phyloP scores from a whole-genome alignment of 1,140 invertebrate genomes.

The Manduca sexta region DNA sequence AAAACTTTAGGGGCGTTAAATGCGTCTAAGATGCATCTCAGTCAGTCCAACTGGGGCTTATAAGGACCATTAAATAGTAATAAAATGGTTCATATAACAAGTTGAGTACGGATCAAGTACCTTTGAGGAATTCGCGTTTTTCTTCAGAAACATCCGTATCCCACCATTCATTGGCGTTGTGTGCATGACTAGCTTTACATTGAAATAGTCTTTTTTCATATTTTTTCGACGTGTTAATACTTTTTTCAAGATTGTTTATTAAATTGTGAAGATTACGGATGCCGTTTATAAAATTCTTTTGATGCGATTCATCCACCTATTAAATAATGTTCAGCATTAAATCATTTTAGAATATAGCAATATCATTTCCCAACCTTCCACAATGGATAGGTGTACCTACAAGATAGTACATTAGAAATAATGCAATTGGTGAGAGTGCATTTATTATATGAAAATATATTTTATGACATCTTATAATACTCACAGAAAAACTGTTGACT shows the following conservation, averaged over 20 bases:
- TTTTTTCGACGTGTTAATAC: conserved; percentile 37
- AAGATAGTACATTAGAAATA: too few relatives aligned
- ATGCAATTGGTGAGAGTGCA: too few relatives aligned
- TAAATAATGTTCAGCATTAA: not conserved
- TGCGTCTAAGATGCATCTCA: too few relatives aligned
- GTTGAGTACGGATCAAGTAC: not conserved
- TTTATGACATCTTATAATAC: too few relatives aligned
- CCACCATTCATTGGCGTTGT: conserved; percentile 22
- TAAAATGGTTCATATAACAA: too few relatives aligned
- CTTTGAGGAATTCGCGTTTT: not conserved
- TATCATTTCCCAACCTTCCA: too few relatives aligned
- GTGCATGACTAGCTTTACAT: conserved; percentile 35
- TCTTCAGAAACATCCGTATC: conserved; percentile 23
- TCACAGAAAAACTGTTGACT: conserved; percentile 24
- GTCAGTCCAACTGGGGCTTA: too few relatives aligned
- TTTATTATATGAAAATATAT: too few relatives aligned
- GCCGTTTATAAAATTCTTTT: conserved; percentile 30
- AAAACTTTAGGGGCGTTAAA: too few relatives aligned
- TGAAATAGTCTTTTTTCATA: conserved; percentile 40
- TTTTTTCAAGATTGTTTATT: conserved; percentile 34
- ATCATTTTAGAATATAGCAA: not conserved
- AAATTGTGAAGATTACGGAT: conserved; percentile 37
- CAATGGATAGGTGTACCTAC: too few relatives aligned
- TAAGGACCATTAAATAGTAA: too few relatives aligned
- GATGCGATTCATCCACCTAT: conserved; percentile 2